Conservation (phyloP, 2,113 vertebrate genomes). For the Larimichthys polyactis region DNA sequence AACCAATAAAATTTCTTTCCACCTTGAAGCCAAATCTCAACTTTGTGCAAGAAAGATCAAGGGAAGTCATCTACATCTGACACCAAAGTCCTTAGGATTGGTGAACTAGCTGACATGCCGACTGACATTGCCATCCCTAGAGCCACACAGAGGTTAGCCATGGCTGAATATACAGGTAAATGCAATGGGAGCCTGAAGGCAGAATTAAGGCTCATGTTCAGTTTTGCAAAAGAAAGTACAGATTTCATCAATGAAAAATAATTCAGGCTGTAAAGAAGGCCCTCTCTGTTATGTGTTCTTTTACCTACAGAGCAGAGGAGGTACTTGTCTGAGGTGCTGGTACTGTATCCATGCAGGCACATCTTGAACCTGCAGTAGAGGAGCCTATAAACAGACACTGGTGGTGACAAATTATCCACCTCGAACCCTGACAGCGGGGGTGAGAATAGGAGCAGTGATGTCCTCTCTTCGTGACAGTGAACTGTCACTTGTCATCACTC, state of each 20-base stretch:
- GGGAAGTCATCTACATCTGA: not conserved
- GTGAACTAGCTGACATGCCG: not conserved
- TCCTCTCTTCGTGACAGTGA: slow-evolving; percentile 60
- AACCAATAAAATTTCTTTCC: not conserved
- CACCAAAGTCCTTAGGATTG: not conserved
- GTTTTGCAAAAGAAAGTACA: not conserved
- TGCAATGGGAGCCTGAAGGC: not conserved
- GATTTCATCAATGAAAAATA: not conserved
- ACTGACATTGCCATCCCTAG: not conserved
- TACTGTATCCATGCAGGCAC: slow-evolving; percentile 32
- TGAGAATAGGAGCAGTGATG: slow-evolving; percentile 56
- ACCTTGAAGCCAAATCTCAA: not conserved
- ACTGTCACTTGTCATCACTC: slow-evolving; percentile 58
- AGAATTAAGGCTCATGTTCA: not conserved
- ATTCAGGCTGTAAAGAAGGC: not conserved
- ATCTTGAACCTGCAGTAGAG: slow-evolving; percentile 54
- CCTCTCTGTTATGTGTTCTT: not conserved
- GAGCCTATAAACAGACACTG: slow-evolving; percentile 55
- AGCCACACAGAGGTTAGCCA: not conserved
- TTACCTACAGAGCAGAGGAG: not conserved
- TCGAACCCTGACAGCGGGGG: slow-evolving; percentile 64
- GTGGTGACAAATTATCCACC: slow-evolving; percentile 69
- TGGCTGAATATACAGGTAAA: not conserved
- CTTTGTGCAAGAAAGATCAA: not conserved
- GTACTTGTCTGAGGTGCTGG: slow-evolving; percentile 4